A percentile compares a stretch with the other conserved stretches of the same genome.
These are phyloP conservation scores for Nannoperca australis DNA, from an alignment of 2,797 vertebrate genomes.

Conservation along the genomic window DNA sequence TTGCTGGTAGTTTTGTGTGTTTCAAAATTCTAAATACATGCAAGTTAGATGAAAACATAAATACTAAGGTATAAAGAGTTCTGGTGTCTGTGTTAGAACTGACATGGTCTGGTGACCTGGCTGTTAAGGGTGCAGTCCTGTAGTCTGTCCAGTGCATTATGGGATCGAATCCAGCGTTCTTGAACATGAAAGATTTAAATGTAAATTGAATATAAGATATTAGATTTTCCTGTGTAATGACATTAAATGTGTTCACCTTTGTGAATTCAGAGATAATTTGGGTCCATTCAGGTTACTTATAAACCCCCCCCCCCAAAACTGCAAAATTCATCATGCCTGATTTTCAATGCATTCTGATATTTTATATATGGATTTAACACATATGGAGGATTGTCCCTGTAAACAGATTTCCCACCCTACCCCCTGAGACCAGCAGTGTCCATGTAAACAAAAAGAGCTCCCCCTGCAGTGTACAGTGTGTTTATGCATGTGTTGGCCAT, in stretches of 20 bases:
- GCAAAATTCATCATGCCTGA: background rate
- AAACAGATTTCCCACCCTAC: constrained; percentile 7
- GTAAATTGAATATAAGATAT: background rate
- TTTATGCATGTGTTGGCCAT: constrained; percentile 14
- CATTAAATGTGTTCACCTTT: background rate
- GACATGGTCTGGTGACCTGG: background rate
- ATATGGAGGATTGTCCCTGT: constrained; percentile 4
- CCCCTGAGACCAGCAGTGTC: background rate
- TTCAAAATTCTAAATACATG: background rate
- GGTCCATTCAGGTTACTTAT: background rate
- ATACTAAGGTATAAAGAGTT: background rate
- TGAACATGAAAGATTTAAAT: background rate
- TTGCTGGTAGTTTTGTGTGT: background rate
- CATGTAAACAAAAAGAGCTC: constrained; percentile 52
- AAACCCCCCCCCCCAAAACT: no score
- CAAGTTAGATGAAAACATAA: background rate
- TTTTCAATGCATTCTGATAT: background rate
- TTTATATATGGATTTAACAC: background rate
- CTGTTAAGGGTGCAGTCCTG: background rate
- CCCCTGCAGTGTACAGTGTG: constrained; percentile 56
- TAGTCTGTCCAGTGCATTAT: constrained; percentile 3
- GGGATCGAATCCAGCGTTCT: background rate
- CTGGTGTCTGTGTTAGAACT: background rate
- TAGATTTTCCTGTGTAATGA: background rate
- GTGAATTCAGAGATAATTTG: background rate